Conservation (phyloP, 1,140 invertebrate species). For the Anagrus nilaparvatae region DNA sequence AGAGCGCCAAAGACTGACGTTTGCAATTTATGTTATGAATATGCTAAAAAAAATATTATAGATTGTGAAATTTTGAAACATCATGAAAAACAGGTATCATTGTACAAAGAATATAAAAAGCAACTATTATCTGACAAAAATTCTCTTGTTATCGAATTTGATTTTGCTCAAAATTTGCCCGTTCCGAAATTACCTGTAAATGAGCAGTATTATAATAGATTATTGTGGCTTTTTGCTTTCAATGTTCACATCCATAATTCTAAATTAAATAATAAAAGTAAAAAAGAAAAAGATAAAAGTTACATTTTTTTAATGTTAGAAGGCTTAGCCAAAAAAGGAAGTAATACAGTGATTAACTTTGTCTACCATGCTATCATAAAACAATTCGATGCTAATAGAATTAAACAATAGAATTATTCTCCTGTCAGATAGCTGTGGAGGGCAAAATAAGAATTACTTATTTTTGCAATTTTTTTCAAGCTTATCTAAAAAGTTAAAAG, state of each 20-base stretch:
- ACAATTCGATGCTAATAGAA: conserved; percentile 8
- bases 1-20: conserved; percentile 4
- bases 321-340: conserved; percentile 14
- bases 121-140: conserved; percentile 1
- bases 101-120: conserved; percentile 5
- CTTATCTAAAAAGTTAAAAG: conserved; percentile 8
- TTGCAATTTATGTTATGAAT: conserved; percentile 11
- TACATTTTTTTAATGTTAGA: no score
- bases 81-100: conserved; percentile 1
- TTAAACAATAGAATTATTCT: conserved; percentile 16
- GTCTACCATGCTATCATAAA: conserved; percentile 13
- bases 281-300: no score
- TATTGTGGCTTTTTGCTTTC: conserved; percentile 18
- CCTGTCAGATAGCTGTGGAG: conserved; percentile 18
- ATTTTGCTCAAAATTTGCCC: conserved; percentile 12
- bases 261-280: no score
- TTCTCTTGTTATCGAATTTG: conserved; percentile 6
- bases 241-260: conserved; percentile 18
- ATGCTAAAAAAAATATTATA: not conserved
- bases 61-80: not conserved
- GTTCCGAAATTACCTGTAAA: no score
- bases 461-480: conserved; percentile 9
- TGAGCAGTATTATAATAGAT: conserved; percentile 15
- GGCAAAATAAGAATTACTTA: no score
- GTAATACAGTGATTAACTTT: conserved; percentile 15